These are phyloP conservation scores for Ceryle rudis DNA, from an alignment of 2,797 vertebrate genomes.

Conservation along the genomic window DNA sequence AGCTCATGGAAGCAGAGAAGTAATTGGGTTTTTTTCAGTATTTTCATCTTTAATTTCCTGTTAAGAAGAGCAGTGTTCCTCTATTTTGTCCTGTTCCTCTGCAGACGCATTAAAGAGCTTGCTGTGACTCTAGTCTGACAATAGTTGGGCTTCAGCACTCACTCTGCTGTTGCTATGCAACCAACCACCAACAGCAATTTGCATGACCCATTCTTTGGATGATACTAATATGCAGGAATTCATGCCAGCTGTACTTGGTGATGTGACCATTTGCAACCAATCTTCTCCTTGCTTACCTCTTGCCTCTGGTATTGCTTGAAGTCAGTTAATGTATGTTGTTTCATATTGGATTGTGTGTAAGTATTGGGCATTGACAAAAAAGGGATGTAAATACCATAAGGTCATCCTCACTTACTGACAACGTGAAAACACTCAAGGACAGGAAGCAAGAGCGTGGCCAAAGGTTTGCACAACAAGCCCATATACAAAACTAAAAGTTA, in stretches of 20 bases:
- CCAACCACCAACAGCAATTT: neutral
- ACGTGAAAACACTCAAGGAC: neutral
- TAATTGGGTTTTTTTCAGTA: neutral
- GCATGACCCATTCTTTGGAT: slow-evolving; percentile 27
- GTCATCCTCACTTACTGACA: neutral
- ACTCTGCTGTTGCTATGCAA: slow-evolving; percentile 42
- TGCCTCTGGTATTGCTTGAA: neutral
- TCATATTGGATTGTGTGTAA: neutral
- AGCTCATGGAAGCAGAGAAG: neutral
- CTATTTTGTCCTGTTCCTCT: neutral
- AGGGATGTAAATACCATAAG: accelerated
- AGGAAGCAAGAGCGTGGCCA: neutral
- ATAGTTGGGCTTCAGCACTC: neutral
- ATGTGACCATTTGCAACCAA: neutral
- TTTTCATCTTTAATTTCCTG: neutral
- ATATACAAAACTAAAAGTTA: neutral
- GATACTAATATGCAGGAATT: neutral
- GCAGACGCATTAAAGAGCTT: neutral
- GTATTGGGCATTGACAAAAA: neutral
- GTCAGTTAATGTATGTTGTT: neutral
- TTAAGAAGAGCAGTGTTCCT: neutral
- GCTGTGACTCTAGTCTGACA: neutral
- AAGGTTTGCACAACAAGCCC: neutral
- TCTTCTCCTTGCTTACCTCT: neutral
- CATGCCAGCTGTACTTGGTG: neutral